Evolutionary conservation across 2,888 invertebrate genomes (phyloP).

Genomic region (Phortica magna): DNA sequence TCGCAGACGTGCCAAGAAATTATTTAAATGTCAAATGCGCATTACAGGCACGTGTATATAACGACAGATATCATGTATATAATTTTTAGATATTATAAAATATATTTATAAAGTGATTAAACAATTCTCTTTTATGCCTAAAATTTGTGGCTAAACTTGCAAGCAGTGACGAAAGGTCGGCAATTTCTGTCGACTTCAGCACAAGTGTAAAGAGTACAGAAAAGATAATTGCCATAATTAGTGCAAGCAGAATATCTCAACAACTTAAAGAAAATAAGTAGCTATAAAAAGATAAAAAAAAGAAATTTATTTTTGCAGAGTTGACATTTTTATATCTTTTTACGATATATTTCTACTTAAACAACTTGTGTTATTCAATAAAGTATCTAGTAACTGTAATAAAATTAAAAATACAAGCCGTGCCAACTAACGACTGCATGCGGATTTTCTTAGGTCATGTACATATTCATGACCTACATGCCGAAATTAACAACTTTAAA

Average conservation of each 20-base stretch:
- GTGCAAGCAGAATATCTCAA: background rate
- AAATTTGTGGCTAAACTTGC: background rate
- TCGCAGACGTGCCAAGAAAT: slow-evolving; percentile 42
- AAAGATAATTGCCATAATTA: slow-evolving; percentile 19
- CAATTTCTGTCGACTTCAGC: background rate
- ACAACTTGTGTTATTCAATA: background rate
- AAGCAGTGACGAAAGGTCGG: background rate
- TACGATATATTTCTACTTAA: background rate
- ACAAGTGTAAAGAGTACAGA: background rate
- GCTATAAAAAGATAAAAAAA: background rate
- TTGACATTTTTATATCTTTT: background rate
- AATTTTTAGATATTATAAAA: slow-evolving; percentile 1
- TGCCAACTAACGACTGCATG: background rate
- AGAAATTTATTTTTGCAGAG: slow-evolving; percentile 15
- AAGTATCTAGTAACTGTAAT: background rate
- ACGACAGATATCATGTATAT: background rate
- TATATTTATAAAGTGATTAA: background rate
- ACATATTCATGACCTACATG: background rate
- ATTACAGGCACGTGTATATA: slow-evolving; percentile 20
- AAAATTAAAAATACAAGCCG: background rate
- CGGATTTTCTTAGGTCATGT: background rate
- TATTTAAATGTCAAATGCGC: slow-evolving; percentile 44
- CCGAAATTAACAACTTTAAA: slow-evolving; percentile 37
- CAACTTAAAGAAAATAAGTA: background rate
- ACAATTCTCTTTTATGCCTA: background rate